Conservation (phyloP, 2,113 vertebrate genomes). For the Amazona guildingii region DNA sequence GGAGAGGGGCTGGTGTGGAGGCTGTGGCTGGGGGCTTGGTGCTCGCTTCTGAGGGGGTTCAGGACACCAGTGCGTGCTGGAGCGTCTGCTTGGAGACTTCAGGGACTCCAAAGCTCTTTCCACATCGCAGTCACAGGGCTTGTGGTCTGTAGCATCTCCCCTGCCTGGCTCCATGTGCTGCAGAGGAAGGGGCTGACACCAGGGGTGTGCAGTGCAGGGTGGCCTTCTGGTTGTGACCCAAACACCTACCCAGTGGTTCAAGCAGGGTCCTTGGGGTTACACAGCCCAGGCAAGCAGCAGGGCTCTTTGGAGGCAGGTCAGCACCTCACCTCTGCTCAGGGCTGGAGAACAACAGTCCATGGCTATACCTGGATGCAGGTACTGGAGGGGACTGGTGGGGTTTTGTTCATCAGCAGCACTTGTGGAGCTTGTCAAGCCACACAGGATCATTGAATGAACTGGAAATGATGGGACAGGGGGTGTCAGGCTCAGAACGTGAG, state of each 20-base stretch:
- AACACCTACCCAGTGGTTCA: neutral
- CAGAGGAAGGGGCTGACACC: neutral
- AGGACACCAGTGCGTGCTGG: neutral
- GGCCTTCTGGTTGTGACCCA: neutral
- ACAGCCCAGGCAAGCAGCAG: neutral
- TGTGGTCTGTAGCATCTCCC: neutral
- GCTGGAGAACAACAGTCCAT: neutral
- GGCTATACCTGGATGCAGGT: neutral
- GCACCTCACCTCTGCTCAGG: neutral
- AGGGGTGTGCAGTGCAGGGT: neutral
- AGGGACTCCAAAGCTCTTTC: neutral
- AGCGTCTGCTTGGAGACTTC: neutral
- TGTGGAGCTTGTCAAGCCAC: neutral
- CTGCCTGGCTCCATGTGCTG: neutral
- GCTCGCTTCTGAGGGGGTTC: neutral
- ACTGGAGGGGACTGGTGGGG: neutral
- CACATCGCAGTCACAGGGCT: accelerated
- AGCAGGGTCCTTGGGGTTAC: neutral
- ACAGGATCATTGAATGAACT: neutral
- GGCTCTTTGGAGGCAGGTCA: neutral
- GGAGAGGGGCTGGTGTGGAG: neutral
- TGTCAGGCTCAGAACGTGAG: neutral
- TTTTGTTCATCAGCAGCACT: accelerated
- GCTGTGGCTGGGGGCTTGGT: neutral
- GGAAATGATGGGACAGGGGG: neutral